Base-by-base conservation (phyloP, 1,140 invertebrate species). In the Euglossa dilemma region DNA sequence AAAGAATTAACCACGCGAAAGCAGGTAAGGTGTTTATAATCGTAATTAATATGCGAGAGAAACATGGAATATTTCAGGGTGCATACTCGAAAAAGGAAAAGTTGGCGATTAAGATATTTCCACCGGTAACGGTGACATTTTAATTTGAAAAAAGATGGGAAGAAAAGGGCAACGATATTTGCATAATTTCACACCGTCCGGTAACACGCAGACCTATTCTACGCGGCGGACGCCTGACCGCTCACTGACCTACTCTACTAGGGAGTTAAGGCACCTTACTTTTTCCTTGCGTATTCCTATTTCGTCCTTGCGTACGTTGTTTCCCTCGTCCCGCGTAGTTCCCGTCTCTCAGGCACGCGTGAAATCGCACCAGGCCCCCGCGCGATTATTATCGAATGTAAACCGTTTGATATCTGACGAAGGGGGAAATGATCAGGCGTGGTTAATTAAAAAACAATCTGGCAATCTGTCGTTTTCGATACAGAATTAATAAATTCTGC, bases 191-290 rank as follows among this genome's bases (percentile, higher is more conserved):
- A 56, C 9, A 16, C 6, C 14, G 63, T 11, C 45, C 20, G 45
- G 6, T 1, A 12, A 59, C 14, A 9, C 54, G 52, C 64, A 18
- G 4, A 76, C 52, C 43, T 76, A 28, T 82, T 69, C 80, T 43
- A 76, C 54, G 45, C 16, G 52, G n/a, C 54, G 52, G n/a, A 20
- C 43, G 74, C 45, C 28, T 45, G n/a, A 28, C 70, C 56, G 23
- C 47, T 43, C 25, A 50, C 59, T 76, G 59, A 76, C 28, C 59
- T 76, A 76, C 59, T 64, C 59, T 64, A 52, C 59, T 52, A 20
- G 7, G 36, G 6, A n/a, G 47, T 54, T 16, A 52, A 64, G 54
- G 14, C 71, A 45, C n/a, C 20, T 47, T 64, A 20, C 28, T 52
- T 64, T 63, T 36, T 36, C 45, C 16, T 7, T 43, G 12, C 8